Conservation (phyloP, 2,888 invertebrate species). For the Adelognathus sp. region DNA sequence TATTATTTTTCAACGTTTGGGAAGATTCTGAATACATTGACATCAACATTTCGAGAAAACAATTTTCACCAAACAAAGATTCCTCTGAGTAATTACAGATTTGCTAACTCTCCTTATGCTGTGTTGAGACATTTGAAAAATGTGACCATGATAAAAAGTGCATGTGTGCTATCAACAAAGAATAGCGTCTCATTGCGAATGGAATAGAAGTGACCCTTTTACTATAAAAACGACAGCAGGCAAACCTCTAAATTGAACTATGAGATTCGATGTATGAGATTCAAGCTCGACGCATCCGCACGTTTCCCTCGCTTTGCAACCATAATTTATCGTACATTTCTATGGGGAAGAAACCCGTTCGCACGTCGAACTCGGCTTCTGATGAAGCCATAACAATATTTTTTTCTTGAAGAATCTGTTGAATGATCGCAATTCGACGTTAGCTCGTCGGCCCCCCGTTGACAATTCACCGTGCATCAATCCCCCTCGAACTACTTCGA, state of each 20-base stretch:
- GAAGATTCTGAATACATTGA: no score
- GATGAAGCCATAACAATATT: constrained; percentile 58
- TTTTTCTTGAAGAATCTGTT: constrained; percentile 44
- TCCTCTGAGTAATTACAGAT: no score
- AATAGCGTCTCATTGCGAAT: not conserved
- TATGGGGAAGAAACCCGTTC: constrained; percentile 50
- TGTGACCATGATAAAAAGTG: no score
- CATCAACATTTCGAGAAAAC: no score
- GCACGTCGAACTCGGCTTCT: constrained; percentile 20
- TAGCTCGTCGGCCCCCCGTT: constrained; percentile 20
- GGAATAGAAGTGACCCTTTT: not conserved
- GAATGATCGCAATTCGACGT: constrained; percentile 21
- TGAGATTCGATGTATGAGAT: constrained; percentile 23
- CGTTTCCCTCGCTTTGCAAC: constrained; percentile 34
- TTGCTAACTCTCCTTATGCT: no score
- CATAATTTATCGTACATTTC: constrained; percentile 10
- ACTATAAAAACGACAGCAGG: not conserved
- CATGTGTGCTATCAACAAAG: not conserved
- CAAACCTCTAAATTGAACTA: constrained; percentile 1
- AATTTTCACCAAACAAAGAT: no score
- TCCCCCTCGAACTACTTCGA: constrained; percentile 55
- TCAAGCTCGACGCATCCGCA: constrained; percentile 45
- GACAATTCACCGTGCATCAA: constrained; percentile 55
- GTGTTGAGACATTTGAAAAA: no score
- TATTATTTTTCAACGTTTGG: no score